A percentile compares a stretch with the other conserved stretches of the same genome.
Evolutionary conservation across 2,113 vertebrate species (phyloP).

Genomic region (Lichenostomus cassidix): DNA sequence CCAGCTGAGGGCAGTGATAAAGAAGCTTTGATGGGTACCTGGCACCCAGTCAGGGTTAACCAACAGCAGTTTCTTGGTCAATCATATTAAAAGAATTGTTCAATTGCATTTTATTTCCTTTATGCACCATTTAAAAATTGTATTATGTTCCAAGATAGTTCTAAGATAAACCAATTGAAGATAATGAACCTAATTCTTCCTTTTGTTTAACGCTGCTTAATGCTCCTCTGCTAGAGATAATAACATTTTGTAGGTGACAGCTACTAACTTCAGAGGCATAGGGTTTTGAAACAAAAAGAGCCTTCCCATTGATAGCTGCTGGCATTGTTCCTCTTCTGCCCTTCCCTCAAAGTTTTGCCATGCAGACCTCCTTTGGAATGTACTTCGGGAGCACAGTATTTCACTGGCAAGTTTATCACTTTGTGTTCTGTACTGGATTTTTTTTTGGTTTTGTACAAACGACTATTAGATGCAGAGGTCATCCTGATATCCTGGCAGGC

Average conservation of each 20-base stretch:
- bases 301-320: background rate
- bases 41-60: background rate
- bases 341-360: background rate
- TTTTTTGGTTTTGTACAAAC: background rate
- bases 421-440: background rate
- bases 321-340: background rate
- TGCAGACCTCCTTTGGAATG: background rate
- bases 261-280: background rate
- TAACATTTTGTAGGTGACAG: constrained; percentile 23
- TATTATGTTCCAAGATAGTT: background rate
- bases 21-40: background rate
- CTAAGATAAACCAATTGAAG: constrained; percentile 15
- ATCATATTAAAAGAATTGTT: background rate
- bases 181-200: constrained; percentile 21
- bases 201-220: constrained; percentile 21
- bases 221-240: constrained; percentile 10
- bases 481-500: background rate
- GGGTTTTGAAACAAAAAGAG: background rate
- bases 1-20: background rate
- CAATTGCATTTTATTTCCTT: constrained; percentile 26
- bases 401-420: background rate
- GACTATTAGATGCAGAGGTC: background rate
- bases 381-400: background rate
- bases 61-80: background rate
- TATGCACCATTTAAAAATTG: background rate